Evolutionary conservation across 2,888 invertebrate species (phyloP), one percentile per base, ranked within the genome.

Genomic region (Macrosoma leucophasiata): DNA sequence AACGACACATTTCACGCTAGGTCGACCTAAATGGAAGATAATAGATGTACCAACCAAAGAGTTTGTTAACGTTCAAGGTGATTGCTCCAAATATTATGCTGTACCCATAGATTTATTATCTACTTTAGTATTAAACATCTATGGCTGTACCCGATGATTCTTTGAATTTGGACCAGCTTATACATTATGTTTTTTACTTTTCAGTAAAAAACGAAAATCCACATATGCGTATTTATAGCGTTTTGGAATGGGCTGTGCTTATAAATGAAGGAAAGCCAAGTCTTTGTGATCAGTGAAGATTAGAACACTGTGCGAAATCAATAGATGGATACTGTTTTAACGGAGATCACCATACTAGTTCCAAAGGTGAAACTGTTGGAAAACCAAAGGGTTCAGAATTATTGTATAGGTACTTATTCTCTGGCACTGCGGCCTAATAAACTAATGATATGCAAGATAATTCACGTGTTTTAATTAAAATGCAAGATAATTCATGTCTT

Each of bases 191-290:
- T 28, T 24, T 34, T 19, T 14, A 9, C 46, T 50, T 8, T 50
- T 5, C 69, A 84, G 82, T 69, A 13, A 76, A 77, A 55, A 77
- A 51, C 33, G 63, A 74, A 47, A 81, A 77, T 33, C 69, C 75
- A 0, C 68, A 77, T 29, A 79, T 73, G 71, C 65, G 79, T 4
- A 62, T 82, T 3, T 51, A 72, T 47, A 60, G 70, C 24, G 55
- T 77, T 0, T 38, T 84, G 26, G 66, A 77, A 50, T 84, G 82
- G 82, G 71, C 77, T 0, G 54, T 58, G 1, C 52, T 79, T 3
- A 33, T 78, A 3, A 62, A 50, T 37, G 74, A 77, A 22, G 79
- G 72, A n/a, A 77, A 77, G 44, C 66, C 68, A 12, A 54, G 44
- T 36, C 36, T 56, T 25, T 66, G 58, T 29, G 54, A 52, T 29